These are phyloP conservation scores for Melipona quadrifasciata DNA, from an alignment of 1,140 invertebrate species.

Conservation along the genomic window DNA sequence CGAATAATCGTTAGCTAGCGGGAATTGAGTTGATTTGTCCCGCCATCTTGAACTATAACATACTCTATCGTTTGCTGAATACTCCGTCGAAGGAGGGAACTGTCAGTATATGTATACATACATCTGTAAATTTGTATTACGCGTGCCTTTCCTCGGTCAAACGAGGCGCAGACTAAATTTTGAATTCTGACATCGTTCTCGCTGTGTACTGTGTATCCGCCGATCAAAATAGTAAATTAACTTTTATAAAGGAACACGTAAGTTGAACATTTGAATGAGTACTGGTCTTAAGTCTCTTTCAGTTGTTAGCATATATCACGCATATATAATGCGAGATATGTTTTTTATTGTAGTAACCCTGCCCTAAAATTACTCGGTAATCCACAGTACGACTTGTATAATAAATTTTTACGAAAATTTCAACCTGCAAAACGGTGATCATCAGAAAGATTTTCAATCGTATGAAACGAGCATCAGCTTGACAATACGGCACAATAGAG, in stretches of 20 bases:
- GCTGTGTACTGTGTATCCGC: neutral
- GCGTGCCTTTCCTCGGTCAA: constrained; percentile 6
- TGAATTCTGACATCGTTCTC: neutral
- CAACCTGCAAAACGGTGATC: neutral
- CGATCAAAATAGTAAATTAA: neutral
- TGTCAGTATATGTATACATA: constrained; percentile 37
- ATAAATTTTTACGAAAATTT: neutral
- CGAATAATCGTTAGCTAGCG: neutral
- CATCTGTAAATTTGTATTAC: constrained; percentile 21
- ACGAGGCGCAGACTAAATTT: neutral
- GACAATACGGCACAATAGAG: constrained; percentile 18
- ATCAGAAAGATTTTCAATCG: neutral
- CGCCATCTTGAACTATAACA: constrained; percentile 43
- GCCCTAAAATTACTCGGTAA: neutral
- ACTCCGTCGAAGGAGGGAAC: constrained; percentile 25
- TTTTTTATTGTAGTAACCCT: neutral
- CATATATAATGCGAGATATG: neutral
- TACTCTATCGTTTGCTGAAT: constrained; percentile 19
- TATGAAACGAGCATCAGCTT: neutral
- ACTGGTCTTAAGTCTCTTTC: neutral
- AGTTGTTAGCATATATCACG: neutral
- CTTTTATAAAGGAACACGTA: constrained; percentile 16
- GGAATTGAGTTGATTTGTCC: constrained; percentile 22
- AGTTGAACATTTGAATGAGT: neutral
- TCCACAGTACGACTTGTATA: neutral